These are phyloP conservation scores for Gymnosoma rotundatum DNA, from an alignment of 2,888 invertebrate genomes.

Conservation along the genomic window DNA sequence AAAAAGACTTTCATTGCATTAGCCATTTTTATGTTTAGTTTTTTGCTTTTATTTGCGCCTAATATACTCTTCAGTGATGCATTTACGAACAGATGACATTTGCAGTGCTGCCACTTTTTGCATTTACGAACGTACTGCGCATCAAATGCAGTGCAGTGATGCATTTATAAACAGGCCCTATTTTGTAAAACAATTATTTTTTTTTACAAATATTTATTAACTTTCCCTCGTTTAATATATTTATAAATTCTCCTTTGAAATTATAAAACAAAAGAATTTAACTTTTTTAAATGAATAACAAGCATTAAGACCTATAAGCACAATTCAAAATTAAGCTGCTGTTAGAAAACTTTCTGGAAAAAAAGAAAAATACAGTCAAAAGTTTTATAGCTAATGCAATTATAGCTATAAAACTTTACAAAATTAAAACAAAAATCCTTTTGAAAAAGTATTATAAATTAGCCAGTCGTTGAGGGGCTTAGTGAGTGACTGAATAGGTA, in stretches of 20 bases:
- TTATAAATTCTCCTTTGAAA: not conserved
- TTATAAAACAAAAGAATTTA: conserved; percentile 19
- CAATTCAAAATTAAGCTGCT: conserved; percentile 24
- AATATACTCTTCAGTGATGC: too few relatives aligned
- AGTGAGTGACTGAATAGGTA: too few relatives aligned
- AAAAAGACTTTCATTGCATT: too few relatives aligned
- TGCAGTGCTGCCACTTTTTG: too few relatives aligned
- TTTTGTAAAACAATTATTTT: too few relatives aligned
- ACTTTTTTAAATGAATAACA: conserved; percentile 3
- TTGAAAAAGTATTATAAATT: conserved; percentile 37
- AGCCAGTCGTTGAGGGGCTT: not conserved
- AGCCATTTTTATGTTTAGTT: too few relatives aligned
- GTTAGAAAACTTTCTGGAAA: conserved; percentile 33
- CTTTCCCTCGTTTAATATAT: not conserved
- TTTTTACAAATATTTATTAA: too few relatives aligned
- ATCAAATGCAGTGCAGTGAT: too few relatives aligned
- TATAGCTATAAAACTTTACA: conserved; percentile 13
- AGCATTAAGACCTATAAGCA: conserved; percentile 40
- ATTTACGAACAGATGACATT: too few relatives aligned
- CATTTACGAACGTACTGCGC: too few relatives aligned
- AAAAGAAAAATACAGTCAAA: not conserved
- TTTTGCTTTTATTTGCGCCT: too few relatives aligned
- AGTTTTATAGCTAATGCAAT: conserved; percentile 5
- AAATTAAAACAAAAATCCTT: conserved; percentile 35
- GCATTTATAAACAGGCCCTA: too few relatives aligned